phyloP scores from a whole-genome alignment of 2,888 invertebrate genomes.

The Deroplatys truncata region DNA sequence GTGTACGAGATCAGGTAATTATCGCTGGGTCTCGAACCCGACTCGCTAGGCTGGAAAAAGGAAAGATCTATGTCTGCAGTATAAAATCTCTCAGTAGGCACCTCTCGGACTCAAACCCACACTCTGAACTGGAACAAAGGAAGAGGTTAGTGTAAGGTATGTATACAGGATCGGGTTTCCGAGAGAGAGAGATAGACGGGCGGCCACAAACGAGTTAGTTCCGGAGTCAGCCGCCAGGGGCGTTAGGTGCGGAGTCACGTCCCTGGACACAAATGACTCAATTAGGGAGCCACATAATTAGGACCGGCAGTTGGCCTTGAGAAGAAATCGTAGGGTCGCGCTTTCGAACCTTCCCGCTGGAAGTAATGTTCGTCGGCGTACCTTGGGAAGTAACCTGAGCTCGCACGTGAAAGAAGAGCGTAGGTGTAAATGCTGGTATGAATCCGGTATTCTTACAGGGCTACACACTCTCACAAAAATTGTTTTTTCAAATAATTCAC shows the following conservation, averaged over 20 bases:
- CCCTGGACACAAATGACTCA: conserved; percentile 30
- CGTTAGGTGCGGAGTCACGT: conserved; percentile 19
- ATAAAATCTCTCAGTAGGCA: too few relatives aligned
- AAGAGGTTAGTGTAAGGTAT: not conserved
- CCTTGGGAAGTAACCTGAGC: too few relatives aligned
- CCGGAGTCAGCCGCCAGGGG: conserved; percentile 19
- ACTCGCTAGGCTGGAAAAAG: too few relatives aligned
- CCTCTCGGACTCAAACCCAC: not conserved
- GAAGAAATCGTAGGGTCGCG: not conserved
- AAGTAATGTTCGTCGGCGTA: too few relatives aligned
- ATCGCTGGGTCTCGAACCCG: too few relatives aligned
- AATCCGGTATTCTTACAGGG: too few relatives aligned
- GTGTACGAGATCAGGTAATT: not conserved
- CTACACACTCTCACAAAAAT: too few relatives aligned
- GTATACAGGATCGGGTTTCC: not conserved
- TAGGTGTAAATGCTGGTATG: too few relatives aligned
- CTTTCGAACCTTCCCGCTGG: not conserved
- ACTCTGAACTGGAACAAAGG: not conserved
- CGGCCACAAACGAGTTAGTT: conserved; percentile 12
- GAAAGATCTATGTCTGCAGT: too few relatives aligned
- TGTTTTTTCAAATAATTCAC: too few relatives aligned
- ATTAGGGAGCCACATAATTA: conserved; percentile 27
- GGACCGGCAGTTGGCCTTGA: not conserved
- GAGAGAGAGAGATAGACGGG: not conserved
- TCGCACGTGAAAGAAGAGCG: too few relatives aligned